These are phyloP conservation scores for Eutrigla gurnardus DNA, from an alignment of 2,797 vertebrate genomes.

Conservation along the genomic window DNA sequence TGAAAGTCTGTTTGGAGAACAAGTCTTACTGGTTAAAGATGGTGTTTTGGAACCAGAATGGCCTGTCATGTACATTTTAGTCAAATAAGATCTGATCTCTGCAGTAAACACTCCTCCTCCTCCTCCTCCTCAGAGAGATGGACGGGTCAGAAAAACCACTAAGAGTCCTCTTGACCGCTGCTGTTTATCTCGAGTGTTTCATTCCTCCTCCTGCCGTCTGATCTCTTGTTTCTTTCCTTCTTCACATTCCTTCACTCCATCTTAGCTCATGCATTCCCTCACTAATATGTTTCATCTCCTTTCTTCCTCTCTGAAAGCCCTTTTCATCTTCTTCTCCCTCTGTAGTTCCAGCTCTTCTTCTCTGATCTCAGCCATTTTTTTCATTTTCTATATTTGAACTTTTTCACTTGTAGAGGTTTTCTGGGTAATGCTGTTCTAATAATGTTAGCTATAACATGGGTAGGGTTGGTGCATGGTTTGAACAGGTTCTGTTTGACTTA, in stretches of 20 bases:
- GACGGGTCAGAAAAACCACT: constrained; percentile 14
- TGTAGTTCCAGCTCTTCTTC: not conserved
- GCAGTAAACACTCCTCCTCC: constrained; percentile 15
- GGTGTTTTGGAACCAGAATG: not conserved
- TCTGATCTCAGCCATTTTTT: not conserved
- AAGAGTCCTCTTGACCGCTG: constrained; percentile 44
- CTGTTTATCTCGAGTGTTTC: constrained; percentile 37
- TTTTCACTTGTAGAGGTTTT: not conserved
- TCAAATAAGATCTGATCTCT: not conserved
- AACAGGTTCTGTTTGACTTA: not conserved
- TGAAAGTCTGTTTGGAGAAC: not conserved
- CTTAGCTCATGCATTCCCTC: not conserved
- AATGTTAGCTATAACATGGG: no score
- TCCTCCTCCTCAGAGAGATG: constrained; percentile 12
- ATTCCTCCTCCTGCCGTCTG: constrained; percentile 11
- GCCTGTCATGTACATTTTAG: not conserved
- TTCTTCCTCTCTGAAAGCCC: not conserved
- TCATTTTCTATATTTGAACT: not conserved
- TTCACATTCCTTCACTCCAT: constrained; percentile 32
- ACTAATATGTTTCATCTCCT: not conserved
- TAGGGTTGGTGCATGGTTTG: not conserved
- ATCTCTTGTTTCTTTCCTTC: constrained; percentile 5
- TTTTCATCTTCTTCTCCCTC: not conserved
- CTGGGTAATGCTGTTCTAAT: constrained; percentile 11
- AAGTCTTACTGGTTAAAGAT: not conserved